Conservation (phyloP, 1,140 invertebrate species). For the Apis laboriosa region DNA sequence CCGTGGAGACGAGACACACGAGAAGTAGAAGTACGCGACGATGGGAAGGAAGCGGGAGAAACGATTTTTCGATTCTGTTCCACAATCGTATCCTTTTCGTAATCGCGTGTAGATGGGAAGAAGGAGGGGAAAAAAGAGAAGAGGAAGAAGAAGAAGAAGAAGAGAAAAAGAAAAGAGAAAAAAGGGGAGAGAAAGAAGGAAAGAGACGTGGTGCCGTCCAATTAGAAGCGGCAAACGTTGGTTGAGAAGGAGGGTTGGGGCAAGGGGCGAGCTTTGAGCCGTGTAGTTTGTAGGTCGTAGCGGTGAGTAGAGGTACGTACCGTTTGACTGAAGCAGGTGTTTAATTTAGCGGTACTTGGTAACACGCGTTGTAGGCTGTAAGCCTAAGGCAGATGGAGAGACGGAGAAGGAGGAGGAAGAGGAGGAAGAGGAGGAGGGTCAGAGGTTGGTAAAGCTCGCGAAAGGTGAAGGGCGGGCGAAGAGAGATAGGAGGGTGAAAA, state of each 20-base stretch:
- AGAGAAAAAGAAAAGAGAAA: background rate
- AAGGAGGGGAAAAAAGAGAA: no score
- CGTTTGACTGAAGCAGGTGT: conserved; percentile 69
- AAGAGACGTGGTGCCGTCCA: no score
- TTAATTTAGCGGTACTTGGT: conserved; percentile 68
- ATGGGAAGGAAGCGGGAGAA: no score
- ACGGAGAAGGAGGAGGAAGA: background rate
- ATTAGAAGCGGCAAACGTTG: conserved; percentile 53
- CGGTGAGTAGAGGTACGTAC: conserved; percentile 63
- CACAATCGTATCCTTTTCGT: no score
- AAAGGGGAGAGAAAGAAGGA: background rate
- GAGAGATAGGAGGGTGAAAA: conserved; percentile 16
- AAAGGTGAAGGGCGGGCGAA: conserved; percentile 33
- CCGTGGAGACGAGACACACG: no score
- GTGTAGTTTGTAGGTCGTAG: conserved; percentile 59
- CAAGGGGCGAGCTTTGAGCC: conserved; percentile 40
- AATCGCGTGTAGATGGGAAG: no score
- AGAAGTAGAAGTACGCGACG: no score
- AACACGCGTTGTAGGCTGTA: conserved; percentile 57
- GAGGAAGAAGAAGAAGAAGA: background rate
- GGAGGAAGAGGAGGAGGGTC: background rate
- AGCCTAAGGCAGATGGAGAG: conserved; percentile 51
- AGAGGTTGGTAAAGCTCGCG: conserved; percentile 16
- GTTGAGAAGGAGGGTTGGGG: background rate
- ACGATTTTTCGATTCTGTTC: no score